Base-by-base conservation (phyloP, 2,888 invertebrate species). In the Rhagonycha fulva region DNA sequence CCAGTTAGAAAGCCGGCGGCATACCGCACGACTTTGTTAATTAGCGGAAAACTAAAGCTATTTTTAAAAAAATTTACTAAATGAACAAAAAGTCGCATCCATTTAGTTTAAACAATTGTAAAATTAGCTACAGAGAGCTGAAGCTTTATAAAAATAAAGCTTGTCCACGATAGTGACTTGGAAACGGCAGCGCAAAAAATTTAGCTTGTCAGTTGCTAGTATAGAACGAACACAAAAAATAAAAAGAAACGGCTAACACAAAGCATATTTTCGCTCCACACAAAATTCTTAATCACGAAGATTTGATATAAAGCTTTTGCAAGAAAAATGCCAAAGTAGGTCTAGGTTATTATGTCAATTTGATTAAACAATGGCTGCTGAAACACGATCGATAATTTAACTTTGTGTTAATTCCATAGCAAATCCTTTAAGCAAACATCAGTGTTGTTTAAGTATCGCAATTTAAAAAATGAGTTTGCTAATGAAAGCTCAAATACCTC, bases 331-430 rank as follows among this genome's bases (percentile, higher is more conserved):
- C 3, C 63, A 66, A 66, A 68, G 14, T 68, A 32, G 68, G 68
- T 68, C 68, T 68, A 68, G 68, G 68, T 68, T 68, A 68, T 68
- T 68, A 68, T 32, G 68, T 32, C 68, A 32, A 68, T 68, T 68
- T 68, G 68, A 32, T 68, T 68, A 68, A 68, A 32, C 68, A 68
- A 68, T 68, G 68, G 28, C 28, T 28, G 68, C 68, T 68, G n/a
- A 68, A 32, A 14, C 68, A 30, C 68, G 32, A 32, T 68, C 32
- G 68, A 32, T 68, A 32, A 14, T 28, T 68, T 30, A 28, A 66
- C 63, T 23, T 66, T 66, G 63, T 66, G 63, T 24, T 66, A 66
- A 66, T 66, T 23, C 26, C n/a, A 66, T 26, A 26, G 23, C 26
- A 66, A 66, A 66, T 66, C 63, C 63, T 47, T 47, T 47, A 47